Percentiles rank a stretch among this genome's conserved stretches.
These are phyloP conservation scores for Ciconia maguari DNA, from an alignment of 2,113 vertebrate genomes.

Conservation along the genomic window DNA sequence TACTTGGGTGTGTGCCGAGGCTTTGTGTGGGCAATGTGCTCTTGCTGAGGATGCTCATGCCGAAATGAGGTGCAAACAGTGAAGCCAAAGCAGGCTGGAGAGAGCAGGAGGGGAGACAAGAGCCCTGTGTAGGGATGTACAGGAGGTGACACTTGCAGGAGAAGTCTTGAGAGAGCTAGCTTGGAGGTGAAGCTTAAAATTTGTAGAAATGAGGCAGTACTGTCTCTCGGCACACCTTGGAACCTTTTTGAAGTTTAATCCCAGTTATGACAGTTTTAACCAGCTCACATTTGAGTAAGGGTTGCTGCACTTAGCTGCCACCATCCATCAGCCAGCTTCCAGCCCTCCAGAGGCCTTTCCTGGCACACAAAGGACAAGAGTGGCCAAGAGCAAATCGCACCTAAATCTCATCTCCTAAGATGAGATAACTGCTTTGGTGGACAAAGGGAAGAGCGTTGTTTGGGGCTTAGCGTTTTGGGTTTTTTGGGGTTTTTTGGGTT, in stretches of 20 bases:
- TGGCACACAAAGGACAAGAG: background rate
- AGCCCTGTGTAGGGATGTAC: rapidly evolving
- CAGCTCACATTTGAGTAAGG: background rate
- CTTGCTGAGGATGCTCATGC: background rate
- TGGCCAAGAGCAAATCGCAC: background rate
- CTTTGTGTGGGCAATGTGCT: background rate
- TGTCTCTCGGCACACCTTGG: background rate
- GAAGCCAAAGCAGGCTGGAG: background rate
- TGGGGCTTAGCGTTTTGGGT: background rate
- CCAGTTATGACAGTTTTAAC: background rate
- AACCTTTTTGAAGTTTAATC: background rate
- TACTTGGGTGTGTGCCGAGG: background rate
- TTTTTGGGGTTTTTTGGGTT: too few relatives aligned
- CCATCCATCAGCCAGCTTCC: background rate
- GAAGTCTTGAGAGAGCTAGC: background rate
- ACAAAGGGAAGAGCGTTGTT: background rate
- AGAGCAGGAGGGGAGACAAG: background rate
- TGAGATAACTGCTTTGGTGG: background rate
- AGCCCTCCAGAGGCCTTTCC: background rate
- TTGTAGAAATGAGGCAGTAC: background rate
- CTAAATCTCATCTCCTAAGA: background rate
- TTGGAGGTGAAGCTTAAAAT: background rate
- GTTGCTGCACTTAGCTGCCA: background rate
- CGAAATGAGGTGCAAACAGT: background rate
- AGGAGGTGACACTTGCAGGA: background rate